Conservation (phyloP, 2,113 vertebrate genomes). For the Polyodon spathula region DNA sequence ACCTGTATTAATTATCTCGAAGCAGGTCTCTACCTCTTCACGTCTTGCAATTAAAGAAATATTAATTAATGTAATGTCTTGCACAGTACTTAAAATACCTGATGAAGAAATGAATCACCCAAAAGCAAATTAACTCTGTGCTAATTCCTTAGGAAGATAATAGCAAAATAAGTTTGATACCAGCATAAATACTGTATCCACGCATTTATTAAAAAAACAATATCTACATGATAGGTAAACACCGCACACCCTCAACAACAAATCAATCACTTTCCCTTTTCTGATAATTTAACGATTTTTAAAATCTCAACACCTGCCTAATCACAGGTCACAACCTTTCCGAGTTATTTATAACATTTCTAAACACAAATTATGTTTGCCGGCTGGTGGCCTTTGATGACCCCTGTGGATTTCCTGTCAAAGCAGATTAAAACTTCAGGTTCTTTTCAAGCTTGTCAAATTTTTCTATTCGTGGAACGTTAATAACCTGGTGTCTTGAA, state of each 20-base stretch:
- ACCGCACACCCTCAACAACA: background rate
- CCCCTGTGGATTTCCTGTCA: background rate
- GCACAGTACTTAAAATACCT: slow-evolving; percentile 3
- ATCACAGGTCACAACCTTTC: background rate
- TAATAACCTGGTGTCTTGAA: background rate
- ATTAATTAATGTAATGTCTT: slow-evolving; percentile 9
- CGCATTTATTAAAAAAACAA: no score
- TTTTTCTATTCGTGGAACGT: background rate
- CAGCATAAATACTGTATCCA: no score
- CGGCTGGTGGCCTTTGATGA: background rate
- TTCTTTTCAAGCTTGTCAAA: background rate
- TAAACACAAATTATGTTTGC: background rate
- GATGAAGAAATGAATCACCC: slow-evolving; percentile 19
- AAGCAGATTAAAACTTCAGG: background rate
- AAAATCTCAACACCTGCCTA: background rate
- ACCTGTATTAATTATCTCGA: no score
- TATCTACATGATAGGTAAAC: slow-evolving; percentile 19
- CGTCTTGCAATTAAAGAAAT: slow-evolving; percentile 17
- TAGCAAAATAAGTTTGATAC: slow-evolving; percentile 11
- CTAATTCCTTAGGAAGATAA: background rate
- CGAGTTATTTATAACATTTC: background rate
- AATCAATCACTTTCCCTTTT: background rate
- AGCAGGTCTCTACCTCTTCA: no score
- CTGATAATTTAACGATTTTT: background rate
- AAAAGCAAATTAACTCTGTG: slow-evolving; percentile 11